Base-by-base conservation (phyloP, 2,113 vertebrate species). In the Pluvialis apricaria region DNA sequence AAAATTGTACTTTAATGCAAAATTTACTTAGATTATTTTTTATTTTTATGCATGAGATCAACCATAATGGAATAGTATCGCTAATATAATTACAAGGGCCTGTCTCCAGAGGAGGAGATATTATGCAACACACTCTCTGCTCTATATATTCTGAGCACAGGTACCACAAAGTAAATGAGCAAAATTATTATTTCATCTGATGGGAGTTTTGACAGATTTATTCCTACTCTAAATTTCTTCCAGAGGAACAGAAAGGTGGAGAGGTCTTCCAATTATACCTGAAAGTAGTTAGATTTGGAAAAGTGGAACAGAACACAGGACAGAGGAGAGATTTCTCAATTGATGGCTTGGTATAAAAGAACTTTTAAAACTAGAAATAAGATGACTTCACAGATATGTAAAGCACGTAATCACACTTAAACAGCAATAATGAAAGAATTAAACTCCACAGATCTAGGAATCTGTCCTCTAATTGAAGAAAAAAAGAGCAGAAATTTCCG, bases 351-450 rank as follows among this genome's bases (percentile, higher is more conserved):
- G 44, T 82, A 58, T 73, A 76, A 96, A 95, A 78, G 60, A 92
- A 66, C 29, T 85, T 80, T 89, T 76, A 77, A 75, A 82, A 71
- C 61, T 40, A 78, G 71, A 92, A 87, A 51, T 75, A 83, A 70
- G 71, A 73, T 38, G 14, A 82, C 36, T 92, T 71, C 47, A 82
- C 57, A 64, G 49, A 17, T 49, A 40, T 16, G 16, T 77, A 76
- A 90, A 84, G 42, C 49, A 86, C 17, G 5, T 92, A 96, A 96
- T 96, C 91, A 95, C 55, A 92, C 15, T 57, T 64, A 84, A 90
- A 85, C 47, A 79, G 57, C 87, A 96, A 92, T 94, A 96, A 96
- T 85, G 72, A 93, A 93, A 94, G 84, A 75, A 76, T 78, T 95
- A 94, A 96, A 92, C 44, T 87, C 83, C 84, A 40, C 40, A 94